These are phyloP conservation scores for Epirrhoe alternata DNA, from an alignment of 2,888 invertebrate genomes.

Conservation along the genomic window DNA sequence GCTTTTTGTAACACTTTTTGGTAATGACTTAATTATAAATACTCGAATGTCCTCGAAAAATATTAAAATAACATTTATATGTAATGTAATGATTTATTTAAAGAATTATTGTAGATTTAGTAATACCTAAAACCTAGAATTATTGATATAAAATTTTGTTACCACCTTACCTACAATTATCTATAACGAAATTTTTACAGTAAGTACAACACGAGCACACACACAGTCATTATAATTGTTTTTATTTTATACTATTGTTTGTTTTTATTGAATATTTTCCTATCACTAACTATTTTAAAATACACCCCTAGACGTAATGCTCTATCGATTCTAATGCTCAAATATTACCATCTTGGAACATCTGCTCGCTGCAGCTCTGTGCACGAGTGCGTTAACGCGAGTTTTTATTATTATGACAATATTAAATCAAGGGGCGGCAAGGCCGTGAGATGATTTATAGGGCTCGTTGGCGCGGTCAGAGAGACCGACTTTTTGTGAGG, in stretches of 20 bases:
- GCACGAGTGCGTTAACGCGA: conserved; percentile 62
- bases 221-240: neutral
- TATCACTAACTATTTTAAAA: neutral
- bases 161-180: no score
- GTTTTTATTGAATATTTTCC: neutral
- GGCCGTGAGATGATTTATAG: conserved; percentile 71
- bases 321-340: conserved; percentile 17
- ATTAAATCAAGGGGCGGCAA: conserved; percentile 75
- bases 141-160: no score
- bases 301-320: conserved; percentile 14
- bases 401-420: conserved; percentile 80
- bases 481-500: conserved; percentile 38
- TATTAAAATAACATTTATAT: neutral
- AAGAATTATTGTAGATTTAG: no score
- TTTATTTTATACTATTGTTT: neutral
- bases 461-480: conserved; percentile 53
- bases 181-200: no score
- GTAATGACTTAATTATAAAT: conserved; percentile 8
- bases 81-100: no score
- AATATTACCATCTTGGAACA: conserved; percentile 31
- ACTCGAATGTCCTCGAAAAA: neutral
- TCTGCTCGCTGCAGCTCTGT: conserved; percentile 43
- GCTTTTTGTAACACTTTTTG: conserved; percentile 9
- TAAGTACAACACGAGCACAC: no score
- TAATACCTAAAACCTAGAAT: no score